Base-by-base conservation (phyloP, 2,888 invertebrate species). In the Leucophenga maculata region DNA sequence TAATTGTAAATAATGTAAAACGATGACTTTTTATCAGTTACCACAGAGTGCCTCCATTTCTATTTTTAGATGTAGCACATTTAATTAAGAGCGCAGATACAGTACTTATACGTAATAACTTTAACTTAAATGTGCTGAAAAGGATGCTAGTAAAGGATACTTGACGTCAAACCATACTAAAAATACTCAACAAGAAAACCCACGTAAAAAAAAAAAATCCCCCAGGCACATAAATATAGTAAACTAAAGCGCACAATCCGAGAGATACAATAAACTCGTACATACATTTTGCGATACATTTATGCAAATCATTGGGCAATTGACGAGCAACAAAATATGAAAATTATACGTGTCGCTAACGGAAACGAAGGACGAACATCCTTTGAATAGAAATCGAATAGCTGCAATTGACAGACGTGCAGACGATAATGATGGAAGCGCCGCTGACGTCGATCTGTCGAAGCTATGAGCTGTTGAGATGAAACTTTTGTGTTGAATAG, bases 331-430 rank as follows among this genome's bases (percentile, higher is more conserved):
- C 70, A 72, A 80, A 84, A 81, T 81, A 79, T 78, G 78, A 81
- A 83, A 81, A 78, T 81, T 79, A 81, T 84, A 78, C 79, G 52
- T 57, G 73, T 79, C 82, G 68, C 62, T 67, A 69, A 75, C 65
- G 67, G 74, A 71, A 65, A 74, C 82, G 73, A 83, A 81, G 31
- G 73, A 65, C 11, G 16, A 46, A 62, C 62, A 48, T 20, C 3
- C 22, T 57, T 31, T 62, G 54, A 52, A 67, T 48, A 64, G 60
- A 72, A 75, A 68, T 69, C 71, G 74, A 76, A 69, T 76, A 31
- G 48, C 76, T 81, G 80, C 83, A 79, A 82, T 82, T 81, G 80
- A 81, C 80, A 81, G 84, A 73, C 79, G 78, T 75, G 75, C 78
- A 14, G 73, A 67, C 72, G 73, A 77, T 78, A 77, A 75, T 69